phyloP scores from a whole-genome alignment of 2,113 vertebrate species.

The Siphamia tubifer region DNA sequence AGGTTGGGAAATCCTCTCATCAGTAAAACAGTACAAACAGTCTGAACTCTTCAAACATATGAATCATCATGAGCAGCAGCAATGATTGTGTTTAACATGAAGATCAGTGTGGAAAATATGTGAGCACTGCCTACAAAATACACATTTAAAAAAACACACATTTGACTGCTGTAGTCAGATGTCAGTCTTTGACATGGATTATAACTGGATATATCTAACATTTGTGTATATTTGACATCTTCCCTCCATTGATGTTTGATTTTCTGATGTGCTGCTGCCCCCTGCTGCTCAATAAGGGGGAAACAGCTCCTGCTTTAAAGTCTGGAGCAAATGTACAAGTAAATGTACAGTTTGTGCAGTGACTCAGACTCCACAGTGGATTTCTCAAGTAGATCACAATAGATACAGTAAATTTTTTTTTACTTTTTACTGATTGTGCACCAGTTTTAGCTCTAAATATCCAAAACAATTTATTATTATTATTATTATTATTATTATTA shows the following conservation, averaged over 20 bases:
- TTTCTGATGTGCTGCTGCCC: constrained; percentile 59
- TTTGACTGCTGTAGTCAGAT: neutral
- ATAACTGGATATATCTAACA: neutral
- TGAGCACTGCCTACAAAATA: neutral
- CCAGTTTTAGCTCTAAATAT: neutral
- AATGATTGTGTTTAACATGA: neutral
- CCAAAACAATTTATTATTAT: too few relatives aligned
- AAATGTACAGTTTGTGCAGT: neutral
- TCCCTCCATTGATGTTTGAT: neutral
- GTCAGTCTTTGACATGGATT: neutral
- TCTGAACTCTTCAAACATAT: constrained; percentile 10
- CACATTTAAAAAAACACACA: neutral
- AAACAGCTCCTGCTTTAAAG: neutral
- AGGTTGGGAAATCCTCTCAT: constrained; percentile 3
- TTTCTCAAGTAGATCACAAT: neutral
- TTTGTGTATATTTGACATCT: neutral
- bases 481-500: too few relatives aligned
- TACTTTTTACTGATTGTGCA: neutral
- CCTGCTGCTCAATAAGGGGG: constrained; percentile 41
- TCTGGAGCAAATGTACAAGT: neutral
- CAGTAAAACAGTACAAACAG: constrained; percentile 1
- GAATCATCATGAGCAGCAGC: neutral
- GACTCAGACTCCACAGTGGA: neutral
- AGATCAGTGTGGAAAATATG: neutral
- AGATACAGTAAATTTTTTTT: neutral